phyloP scores from a whole-genome alignment of 2,888 invertebrate species.

The Eupithecia insigniata region DNA sequence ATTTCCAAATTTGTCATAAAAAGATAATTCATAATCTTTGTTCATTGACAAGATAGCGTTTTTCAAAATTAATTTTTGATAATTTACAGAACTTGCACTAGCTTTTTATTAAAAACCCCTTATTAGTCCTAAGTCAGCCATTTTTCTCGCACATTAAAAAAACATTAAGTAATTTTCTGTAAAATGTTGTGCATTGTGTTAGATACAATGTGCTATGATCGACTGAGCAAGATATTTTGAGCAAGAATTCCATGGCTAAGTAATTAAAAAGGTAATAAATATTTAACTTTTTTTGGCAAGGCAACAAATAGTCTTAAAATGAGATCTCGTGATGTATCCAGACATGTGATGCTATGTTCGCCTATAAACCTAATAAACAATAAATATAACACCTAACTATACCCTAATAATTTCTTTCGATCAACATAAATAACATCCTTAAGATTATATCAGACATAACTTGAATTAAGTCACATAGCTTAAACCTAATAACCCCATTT shows the following conservation, averaged over 20 bases:
- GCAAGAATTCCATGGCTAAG: slow-evolving; percentile 51
- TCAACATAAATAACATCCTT: slow-evolving; percentile 21
- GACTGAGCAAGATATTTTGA: slow-evolving; percentile 66
- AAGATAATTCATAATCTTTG: too few relatives aligned
- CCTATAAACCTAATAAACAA: slow-evolving; percentile 55
- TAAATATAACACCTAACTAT: slow-evolving; percentile 49
- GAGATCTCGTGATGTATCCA: slow-evolving; percentile 79
- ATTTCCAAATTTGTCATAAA: not conserved
- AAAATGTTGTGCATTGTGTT: slow-evolving; percentile 4
- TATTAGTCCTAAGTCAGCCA: not conserved
- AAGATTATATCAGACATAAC: slow-evolving; percentile 1
- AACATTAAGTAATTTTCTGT: not conserved
- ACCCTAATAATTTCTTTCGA: slow-evolving; percentile 35
- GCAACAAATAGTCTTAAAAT: slow-evolving; percentile 71
- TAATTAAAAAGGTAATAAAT: slow-evolving; percentile 51
- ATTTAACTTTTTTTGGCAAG: slow-evolving; percentile 78
- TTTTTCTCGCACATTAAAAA: not conserved
- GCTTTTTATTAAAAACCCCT: not conserved
- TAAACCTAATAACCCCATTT: not conserved
- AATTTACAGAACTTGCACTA: not conserved
- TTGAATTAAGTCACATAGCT: not conserved
- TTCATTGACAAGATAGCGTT: too few relatives aligned
- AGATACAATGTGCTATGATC: slow-evolving; percentile 34
- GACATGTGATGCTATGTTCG: slow-evolving; percentile 42
- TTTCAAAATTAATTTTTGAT: not conserved